Evolutionary conservation across 2,888 invertebrate genomes (phyloP).

Genomic region (Thysanoteuthis rhombus): DNA sequence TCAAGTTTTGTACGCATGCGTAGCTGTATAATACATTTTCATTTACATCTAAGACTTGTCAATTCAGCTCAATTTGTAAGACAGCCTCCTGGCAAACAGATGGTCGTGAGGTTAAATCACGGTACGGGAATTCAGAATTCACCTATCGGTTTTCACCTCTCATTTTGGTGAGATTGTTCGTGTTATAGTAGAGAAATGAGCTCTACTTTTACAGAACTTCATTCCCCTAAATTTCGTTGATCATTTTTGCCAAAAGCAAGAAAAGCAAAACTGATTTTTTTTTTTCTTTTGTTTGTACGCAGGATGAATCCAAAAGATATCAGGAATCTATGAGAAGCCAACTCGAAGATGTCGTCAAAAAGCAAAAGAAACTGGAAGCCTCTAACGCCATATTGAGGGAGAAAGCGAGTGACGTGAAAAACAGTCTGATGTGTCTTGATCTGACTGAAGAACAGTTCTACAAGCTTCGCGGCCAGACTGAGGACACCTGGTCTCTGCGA

Average conservation of each 20-base stretch:
- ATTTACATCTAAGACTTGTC: too few relatives aligned
- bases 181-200: too few relatives aligned
- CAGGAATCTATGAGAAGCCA: slow-evolving; percentile 62
- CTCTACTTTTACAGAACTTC: too few relatives aligned
- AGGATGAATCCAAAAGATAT: slow-evolving; percentile 57
- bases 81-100: too few relatives aligned
- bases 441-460: slow-evolving; percentile 63
- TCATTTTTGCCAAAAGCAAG: background rate
- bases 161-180: too few relatives aligned
- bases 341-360: slow-evolving; percentile 60
- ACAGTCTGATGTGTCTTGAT: slow-evolving; percentile 59
- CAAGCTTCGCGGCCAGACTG: slow-evolving; percentile 53
- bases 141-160: too few relatives aligned
- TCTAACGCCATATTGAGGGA: slow-evolving; percentile 65
- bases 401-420: slow-evolving; percentile 63
- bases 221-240: too few relatives aligned
- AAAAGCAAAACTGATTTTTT: background rate
- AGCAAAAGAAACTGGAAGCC: slow-evolving; percentile 64
- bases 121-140: too few relatives aligned
- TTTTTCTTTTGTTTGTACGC: background rate
- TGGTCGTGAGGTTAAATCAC: too few relatives aligned
- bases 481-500: slow-evolving; percentile 63
- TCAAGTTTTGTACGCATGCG: too few relatives aligned
- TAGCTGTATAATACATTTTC: too few relatives aligned
- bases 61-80: too few relatives aligned